A percentile compares a stretch with the other conserved stretches of the same genome.
These are phyloP conservation scores for Cynodonichthys magdalenae DNA, from an alignment of 2,797 vertebrate species.

Conservation along the genomic window DNA sequence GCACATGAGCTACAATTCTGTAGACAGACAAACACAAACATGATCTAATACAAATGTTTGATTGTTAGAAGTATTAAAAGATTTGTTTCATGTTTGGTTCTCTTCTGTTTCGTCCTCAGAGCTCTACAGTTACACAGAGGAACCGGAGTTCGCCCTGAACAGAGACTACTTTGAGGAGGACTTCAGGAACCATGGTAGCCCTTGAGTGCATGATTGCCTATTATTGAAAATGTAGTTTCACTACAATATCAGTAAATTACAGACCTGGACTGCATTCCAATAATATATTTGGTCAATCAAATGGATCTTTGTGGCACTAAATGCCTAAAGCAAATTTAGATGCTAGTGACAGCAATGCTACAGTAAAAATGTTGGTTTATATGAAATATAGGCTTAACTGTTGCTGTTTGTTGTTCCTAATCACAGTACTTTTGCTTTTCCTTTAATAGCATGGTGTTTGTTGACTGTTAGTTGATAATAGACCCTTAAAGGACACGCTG, in stretches of 20 bases:
- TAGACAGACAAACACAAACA: background rate
- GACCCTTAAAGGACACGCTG: background rate
- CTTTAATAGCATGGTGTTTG: background rate
- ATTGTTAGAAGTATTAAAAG: background rate
- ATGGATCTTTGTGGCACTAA: no score
- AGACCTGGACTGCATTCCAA: no score
- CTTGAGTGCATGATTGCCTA: background rate
- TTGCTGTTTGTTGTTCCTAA: background rate
- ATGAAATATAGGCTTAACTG: no score
- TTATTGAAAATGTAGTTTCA: no score
- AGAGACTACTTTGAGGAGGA: slow-evolving; percentile 94
- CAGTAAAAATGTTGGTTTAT: no score
- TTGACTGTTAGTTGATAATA: slow-evolving; percentile 16
- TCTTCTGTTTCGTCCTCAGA: slow-evolving; percentile 76
- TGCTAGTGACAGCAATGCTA: no score
- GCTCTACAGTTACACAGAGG: slow-evolving; percentile 97
- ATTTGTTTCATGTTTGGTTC: background rate
- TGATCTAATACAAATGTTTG: no score
- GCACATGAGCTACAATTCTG: background rate
- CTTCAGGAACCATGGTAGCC: slow-evolving; percentile 89
- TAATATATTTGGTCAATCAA: no score
- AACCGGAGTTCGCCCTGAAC: slow-evolving; percentile 90
- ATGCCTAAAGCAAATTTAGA: no score
- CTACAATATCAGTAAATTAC: no score
- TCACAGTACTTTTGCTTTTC: slow-evolving; percentile 23